Conservation (phyloP, 2,888 invertebrate genomes). For the Clistopyga incitator region DNA sequence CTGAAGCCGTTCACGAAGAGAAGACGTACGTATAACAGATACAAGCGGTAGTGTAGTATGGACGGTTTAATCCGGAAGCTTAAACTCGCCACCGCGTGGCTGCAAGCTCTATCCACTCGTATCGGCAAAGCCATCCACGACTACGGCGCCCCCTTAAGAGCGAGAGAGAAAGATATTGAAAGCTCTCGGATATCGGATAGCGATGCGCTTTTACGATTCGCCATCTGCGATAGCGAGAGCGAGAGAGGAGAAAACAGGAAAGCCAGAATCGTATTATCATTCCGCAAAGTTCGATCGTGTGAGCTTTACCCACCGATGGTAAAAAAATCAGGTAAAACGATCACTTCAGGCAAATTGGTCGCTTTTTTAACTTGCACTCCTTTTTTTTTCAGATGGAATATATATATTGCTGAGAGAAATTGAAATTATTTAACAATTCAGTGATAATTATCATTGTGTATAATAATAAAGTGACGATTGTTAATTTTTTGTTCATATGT, state of each 20-base stretch:
- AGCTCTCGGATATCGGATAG: background rate
- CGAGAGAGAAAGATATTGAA: background rate
- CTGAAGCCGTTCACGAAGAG: constrained; percentile 22
- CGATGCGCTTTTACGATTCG: constrained; percentile 29
- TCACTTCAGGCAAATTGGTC: background rate
- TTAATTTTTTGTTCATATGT: no score
- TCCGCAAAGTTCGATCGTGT: constrained; percentile 35
- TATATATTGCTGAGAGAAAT: no score
- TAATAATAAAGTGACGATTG: no score
- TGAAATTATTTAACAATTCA: no score
- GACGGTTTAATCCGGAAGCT: constrained; percentile 46
- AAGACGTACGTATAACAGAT: constrained; percentile 7
- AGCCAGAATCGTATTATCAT: constrained; percentile 33
- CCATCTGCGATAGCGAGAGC: constrained; percentile 13
- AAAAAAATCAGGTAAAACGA: background rate
- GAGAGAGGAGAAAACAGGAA: no score
- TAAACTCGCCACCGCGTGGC: constrained; percentile 36
- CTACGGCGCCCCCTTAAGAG: constrained; percentile 25
- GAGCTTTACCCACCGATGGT: constrained; percentile 21
- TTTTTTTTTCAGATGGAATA: no score
- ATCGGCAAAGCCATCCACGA: constrained; percentile 45
- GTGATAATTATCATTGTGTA: no score
- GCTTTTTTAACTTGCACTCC: no score
- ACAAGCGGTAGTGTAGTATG: constrained; percentile 30
- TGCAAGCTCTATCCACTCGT: constrained; percentile 49